Base-by-base conservation (phyloP, 53 echinoderm and acorn worm genomes). In the Zoroaster sp. region DNA sequence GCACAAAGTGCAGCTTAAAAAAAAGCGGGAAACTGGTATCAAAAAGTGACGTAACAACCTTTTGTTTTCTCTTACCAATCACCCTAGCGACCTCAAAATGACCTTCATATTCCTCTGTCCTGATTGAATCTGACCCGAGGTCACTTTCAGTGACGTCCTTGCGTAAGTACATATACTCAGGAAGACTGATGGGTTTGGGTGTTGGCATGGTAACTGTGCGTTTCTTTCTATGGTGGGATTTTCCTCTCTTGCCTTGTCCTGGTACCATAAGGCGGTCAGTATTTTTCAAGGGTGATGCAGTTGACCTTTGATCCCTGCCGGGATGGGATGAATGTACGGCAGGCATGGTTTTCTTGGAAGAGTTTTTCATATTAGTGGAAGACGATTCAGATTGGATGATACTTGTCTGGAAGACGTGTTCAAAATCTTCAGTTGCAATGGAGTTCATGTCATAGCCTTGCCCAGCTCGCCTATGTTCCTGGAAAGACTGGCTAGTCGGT, bases 391-490 rank as follows among this genome's bases (percentile, higher is more conserved):
- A 76, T 32, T 40, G 23, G 65, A 73, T 54, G 39, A 91, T 55
- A 88, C 88, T 89, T 35, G 46, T 71, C 20, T 93, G 88, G 89
- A 94, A 96, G 72, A 78, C 87, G 53, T 88, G 81, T 35, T 96
- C 94, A 91, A 94, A 96, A 40, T 97, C 98, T 39, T 96, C 94
- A 1, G 98, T 97, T 4, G 94, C 95, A 17, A 97, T 87, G 45
- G 98, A 97, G 36, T 96, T 95, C 18, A 83, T 46, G 69, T 97
- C 95, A 49, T 18, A 3, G 46, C 85, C 85, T 13, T 37, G 85
- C 17, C 85, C 85, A 1, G 85, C 85, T 71, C 51, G 45, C 5
- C 71, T 69, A 17, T 70, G 36, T 70, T 85, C 85, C 35, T 12
- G 36, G 28, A 85, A 85, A n/a, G 85, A 71, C 21, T 35, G 70